These are phyloP conservation scores for Atherinosoma microstoma DNA, from an alignment of 2,797 vertebrate genomes.

Conservation along the genomic window DNA sequence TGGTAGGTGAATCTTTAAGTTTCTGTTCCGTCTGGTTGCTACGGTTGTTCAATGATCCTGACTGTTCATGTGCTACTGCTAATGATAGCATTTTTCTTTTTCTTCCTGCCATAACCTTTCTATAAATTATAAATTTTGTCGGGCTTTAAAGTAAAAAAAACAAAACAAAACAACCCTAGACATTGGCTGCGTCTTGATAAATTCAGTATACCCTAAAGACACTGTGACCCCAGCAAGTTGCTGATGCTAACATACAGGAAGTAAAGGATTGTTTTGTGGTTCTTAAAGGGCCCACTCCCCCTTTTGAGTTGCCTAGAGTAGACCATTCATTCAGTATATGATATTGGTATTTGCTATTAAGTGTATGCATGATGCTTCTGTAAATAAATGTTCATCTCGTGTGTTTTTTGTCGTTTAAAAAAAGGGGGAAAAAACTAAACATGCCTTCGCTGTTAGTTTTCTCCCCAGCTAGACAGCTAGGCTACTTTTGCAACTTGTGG, in stretches of 20 bases:
- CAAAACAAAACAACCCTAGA: background rate
- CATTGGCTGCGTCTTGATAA: background rate
- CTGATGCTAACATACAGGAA: conserved; percentile 49
- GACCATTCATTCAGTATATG: background rate
- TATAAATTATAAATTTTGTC: background rate
- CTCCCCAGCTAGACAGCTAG: background rate
- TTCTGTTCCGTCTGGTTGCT: background rate
- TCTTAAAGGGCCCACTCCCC: conserved; percentile 73
- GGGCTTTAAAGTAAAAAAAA: background rate
- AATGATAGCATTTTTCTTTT: conserved; percentile 68
- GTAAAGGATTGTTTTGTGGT: conserved; percentile 22
- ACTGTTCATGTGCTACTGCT: conserved; percentile 1
- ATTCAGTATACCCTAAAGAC: background rate
- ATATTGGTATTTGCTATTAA: background rate
- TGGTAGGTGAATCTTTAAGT: background rate
- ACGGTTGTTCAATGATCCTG: background rate
- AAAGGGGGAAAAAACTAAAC: background rate
- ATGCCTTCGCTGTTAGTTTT: background rate
- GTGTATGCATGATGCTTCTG: too few species aligned
- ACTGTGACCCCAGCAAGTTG: background rate
- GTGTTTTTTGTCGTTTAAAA: background rate
- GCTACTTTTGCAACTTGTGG: conserved; percentile 7
- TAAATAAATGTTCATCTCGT: too few species aligned
- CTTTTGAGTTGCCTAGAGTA: background rate
- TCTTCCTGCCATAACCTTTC: conserved; percentile 62